phyloP scores from a whole-genome alignment of 2,888 invertebrate species.

The Lasioglossum pauxillum region DNA sequence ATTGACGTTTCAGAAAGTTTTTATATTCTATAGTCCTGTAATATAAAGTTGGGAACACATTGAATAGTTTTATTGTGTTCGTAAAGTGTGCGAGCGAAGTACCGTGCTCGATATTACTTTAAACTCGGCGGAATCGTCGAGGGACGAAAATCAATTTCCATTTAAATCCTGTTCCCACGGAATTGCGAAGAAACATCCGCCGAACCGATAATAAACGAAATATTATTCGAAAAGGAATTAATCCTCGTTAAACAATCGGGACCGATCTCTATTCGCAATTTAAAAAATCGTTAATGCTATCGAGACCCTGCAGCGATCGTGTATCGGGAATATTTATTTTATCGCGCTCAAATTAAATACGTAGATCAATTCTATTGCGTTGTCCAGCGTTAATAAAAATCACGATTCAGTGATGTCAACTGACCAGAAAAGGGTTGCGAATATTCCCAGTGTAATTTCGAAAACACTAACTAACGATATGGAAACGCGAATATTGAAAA shows the following conservation, averaged over 20 bases:
- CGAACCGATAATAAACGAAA: neutral
- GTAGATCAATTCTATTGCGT: neutral
- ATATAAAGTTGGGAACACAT: slow-evolving; percentile 14
- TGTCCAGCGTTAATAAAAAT: neutral
- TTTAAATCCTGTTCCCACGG: neutral
- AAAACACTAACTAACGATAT: no score
- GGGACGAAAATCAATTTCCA: slow-evolving; percentile 22
- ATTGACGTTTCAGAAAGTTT: slow-evolving; percentile 14
- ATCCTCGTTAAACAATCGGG: neutral
- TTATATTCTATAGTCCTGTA: slow-evolving; percentile 14
- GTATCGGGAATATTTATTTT: neutral
- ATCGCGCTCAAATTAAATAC: neutral
- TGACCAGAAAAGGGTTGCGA: neutral
- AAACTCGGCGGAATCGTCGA: slow-evolving; percentile 25
- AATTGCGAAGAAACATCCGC: neutral
- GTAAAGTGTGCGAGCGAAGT: slow-evolving; percentile 8
- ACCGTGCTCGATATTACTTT: slow-evolving; percentile 22
- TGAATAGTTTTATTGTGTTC: slow-evolving; percentile 17
- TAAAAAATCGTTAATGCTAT: neutral
- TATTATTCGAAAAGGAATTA: neutral
- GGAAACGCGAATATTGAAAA: no score
- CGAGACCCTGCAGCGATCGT: neutral
- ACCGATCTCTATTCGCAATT: neutral
- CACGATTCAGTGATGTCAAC: neutral
- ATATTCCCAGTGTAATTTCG: neutral